phyloP scores from a whole-genome alignment of 2,797 vertebrate genomes.

The Simalia tracyae region DNA sequence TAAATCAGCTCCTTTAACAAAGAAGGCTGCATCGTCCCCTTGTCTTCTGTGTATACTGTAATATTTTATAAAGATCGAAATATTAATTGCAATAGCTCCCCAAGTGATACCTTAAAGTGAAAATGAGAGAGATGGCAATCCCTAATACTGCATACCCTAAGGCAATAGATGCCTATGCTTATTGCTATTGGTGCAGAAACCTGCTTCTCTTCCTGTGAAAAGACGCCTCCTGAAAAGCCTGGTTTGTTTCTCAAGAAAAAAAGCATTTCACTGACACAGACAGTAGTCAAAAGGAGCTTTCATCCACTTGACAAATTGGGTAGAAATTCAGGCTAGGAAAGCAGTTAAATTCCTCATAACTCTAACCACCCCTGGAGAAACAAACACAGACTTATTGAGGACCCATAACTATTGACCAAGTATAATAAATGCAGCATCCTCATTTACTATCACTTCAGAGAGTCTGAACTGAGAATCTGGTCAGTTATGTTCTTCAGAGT shows the following conservation, averaged over 20 bases:
- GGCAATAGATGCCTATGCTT: too few species aligned
- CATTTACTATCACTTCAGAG: not conserved
- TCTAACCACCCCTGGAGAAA: not conserved
- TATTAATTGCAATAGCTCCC: too few species aligned
- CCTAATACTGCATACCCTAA: too few species aligned
- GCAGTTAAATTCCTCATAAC: not conserved
- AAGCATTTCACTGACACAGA: not conserved
- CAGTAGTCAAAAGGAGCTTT: not conserved
- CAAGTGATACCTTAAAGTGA: too few species aligned
- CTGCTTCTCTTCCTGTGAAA: not conserved
- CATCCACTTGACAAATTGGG: not conserved
- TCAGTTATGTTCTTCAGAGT: not conserved
- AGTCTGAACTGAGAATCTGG: not conserved
- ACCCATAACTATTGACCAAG: not conserved
- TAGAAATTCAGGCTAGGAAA: not conserved
- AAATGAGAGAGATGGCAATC: too few species aligned
- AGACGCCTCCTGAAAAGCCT: not conserved
- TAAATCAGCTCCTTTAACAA: too few species aligned
- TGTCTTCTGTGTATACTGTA: too few species aligned
- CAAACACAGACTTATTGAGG: not conserved
- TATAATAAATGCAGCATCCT: not conserved
- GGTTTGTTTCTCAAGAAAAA: not conserved
- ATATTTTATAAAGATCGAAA: too few species aligned
- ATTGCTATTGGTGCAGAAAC: not conserved
- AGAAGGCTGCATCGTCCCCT: too few species aligned